Evolutionary conservation across 2,113 vertebrate genomes (phyloP).

Genomic region (Atlantisia rogersi): DNA sequence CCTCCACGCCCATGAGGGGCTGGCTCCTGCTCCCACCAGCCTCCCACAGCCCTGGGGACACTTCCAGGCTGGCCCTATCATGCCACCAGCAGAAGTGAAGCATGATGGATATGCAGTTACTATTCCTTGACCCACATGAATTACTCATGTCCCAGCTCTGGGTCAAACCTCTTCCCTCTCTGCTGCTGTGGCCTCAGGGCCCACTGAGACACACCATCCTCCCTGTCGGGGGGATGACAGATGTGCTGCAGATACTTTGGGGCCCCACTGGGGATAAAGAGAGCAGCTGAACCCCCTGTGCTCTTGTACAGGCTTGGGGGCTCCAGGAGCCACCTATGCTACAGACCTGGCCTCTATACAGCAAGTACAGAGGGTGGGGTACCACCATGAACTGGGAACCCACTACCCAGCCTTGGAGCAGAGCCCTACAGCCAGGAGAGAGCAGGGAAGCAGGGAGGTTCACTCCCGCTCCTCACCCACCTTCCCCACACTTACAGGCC

Average conservation of each 20-base stretch:
- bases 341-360: neutral
- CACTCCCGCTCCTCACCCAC: neutral
- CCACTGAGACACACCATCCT: accelerated
- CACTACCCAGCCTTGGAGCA: neutral
- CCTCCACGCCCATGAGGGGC: neutral
- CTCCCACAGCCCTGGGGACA: neutral
- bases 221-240: neutral
- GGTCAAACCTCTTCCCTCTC: neutral
- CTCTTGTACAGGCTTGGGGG: neutral
- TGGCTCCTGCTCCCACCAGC: neutral
- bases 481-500: neutral
- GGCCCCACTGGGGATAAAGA: neutral
- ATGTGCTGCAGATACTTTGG: neutral
- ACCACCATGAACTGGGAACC: neutral
- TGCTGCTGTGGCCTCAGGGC: accelerated
- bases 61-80: neutral
- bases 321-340: neutral
- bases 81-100: neutral
- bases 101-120: neutral
- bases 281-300: neutral
- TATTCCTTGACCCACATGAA: neutral
- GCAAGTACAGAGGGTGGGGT: neutral
- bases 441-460: neutral
- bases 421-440: neutral
- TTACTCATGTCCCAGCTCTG: neutral